Conservation (phyloP, 2,113 vertebrate species). For the Sturnus vulgaris region DNA sequence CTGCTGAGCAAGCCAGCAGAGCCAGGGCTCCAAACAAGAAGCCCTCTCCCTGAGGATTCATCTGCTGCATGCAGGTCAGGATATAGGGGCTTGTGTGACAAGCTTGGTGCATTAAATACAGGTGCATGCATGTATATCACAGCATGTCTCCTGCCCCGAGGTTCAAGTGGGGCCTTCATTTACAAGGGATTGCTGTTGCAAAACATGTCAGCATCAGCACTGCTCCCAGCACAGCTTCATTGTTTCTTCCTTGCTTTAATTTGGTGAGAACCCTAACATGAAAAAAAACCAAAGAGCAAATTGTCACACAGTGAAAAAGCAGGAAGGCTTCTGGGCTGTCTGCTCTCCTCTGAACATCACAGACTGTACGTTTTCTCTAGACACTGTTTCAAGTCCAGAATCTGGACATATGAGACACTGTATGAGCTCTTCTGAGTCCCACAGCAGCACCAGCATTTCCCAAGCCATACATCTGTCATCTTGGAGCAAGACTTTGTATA, state of each 20-base stretch:
- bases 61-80: background rate
- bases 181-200: background rate
- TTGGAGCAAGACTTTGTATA: background rate
- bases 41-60: background rate
- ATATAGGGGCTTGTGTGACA: background rate
- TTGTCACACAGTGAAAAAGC: background rate
- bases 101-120: background rate
- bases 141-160: background rate
- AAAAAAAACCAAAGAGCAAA: background rate
- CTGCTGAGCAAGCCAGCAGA: background rate
- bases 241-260: background rate
- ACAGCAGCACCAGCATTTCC: background rate
- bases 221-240: background rate
- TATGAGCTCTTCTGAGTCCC: rapidly evolving
- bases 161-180: background rate
- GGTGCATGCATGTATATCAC: background rate
- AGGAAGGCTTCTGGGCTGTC: background rate
- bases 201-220: background rate
- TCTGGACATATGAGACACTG: rapidly evolving
- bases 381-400: background rate
- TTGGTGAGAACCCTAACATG: background rate
- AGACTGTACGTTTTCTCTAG: background rate
- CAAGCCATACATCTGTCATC: background rate
- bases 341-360: background rate
- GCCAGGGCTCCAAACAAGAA: background rate